These are phyloP conservation scores for Nemurella pictetii DNA, from an alignment of 2,888 invertebrate genomes.

Conservation along the genomic window DNA sequence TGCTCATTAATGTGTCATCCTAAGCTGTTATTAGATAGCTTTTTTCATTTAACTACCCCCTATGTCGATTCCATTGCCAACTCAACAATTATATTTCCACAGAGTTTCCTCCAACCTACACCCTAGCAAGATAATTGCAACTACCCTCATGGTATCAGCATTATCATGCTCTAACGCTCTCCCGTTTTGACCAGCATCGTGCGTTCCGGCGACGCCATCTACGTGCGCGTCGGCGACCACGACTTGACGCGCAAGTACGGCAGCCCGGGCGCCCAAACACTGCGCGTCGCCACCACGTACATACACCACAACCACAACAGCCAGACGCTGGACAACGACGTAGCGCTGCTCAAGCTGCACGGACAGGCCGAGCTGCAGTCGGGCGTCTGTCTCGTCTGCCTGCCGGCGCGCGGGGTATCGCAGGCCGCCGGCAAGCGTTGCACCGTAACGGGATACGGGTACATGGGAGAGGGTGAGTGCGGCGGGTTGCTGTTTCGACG, in stretches of 20 bases:
- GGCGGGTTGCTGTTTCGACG: not conserved
- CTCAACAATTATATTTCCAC: no score
- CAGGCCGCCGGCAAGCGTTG: conserved; percentile 89
- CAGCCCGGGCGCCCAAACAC: conserved; percentile 87
- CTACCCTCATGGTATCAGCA: no score
- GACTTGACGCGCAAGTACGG: conserved; percentile 89
- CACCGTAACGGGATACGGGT: conserved; percentile 92
- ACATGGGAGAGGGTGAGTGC: conserved; percentile 87
- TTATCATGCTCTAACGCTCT: no score
- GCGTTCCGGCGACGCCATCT: conserved; percentile 90
- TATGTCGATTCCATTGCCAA: no score
- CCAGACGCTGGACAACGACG: conserved; percentile 91
- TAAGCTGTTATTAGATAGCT: not conserved
- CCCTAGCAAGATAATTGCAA: no score
- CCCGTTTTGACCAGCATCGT: conserved; percentile 69
- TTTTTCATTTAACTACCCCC: not conserved
- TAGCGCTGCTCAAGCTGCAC: conserved; percentile 85
- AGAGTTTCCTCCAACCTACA: no score
- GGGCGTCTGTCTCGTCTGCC: conserved; percentile 82
- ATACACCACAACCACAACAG: conserved; percentile 96
- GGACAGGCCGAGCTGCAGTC: conserved; percentile 87
- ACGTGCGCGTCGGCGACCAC: conserved; percentile 90
- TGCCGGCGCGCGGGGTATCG: conserved; percentile 85
- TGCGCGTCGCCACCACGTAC: conserved; percentile 89
- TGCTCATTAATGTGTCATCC: no score